phyloP scores from a whole-genome alignment of 2,113 vertebrate genomes.

The Rhinoderma darwinii region DNA sequence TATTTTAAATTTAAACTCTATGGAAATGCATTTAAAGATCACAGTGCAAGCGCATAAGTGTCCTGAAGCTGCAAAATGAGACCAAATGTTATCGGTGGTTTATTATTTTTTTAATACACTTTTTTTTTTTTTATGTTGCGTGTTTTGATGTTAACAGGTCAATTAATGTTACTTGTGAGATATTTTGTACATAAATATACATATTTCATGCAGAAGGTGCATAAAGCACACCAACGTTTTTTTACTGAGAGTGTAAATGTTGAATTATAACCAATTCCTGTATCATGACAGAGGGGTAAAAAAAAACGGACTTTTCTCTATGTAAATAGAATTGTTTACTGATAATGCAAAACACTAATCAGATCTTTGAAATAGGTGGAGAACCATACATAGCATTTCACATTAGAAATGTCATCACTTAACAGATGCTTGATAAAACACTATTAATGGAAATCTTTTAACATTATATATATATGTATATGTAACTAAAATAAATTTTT shows the following conservation, averaged over 20 bases:
- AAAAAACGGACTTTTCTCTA: constrained; percentile 21
- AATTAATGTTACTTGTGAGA: constrained; percentile 62
- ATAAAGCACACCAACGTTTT: constrained; percentile 69
- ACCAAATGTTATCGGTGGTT: constrained; percentile 40
- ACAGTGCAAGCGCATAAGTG: constrained; percentile 10
- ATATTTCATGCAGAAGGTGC: constrained; percentile 69
- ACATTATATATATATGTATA: constrained; percentile 53
- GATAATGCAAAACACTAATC: constrained; percentile 46
- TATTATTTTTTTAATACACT: background rate
- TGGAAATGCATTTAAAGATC: background rate
- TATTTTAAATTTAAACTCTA: constrained; percentile 17
- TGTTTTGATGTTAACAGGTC: constrained; percentile 70
- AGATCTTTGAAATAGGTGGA: constrained; percentile 29
- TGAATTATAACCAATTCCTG: constrained; percentile 66
- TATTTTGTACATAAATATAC: constrained; percentile 80
- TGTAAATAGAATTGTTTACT: constrained; percentile 28
- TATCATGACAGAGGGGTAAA: constrained; percentile 65
- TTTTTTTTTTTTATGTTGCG: constrained; percentile 63
- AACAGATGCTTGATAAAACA: constrained; percentile 28
- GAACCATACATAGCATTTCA: constrained; percentile 24
- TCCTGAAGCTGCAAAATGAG: constrained; percentile 22
- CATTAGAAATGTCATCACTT: constrained; percentile 35
- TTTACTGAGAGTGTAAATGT: constrained; percentile 74
- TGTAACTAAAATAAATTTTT: constrained; percentile 57
- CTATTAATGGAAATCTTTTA: constrained; percentile 57